Base-by-base conservation (phyloP, 1,140 invertebrate genomes). In the Stegodyphus dumicola region DNA sequence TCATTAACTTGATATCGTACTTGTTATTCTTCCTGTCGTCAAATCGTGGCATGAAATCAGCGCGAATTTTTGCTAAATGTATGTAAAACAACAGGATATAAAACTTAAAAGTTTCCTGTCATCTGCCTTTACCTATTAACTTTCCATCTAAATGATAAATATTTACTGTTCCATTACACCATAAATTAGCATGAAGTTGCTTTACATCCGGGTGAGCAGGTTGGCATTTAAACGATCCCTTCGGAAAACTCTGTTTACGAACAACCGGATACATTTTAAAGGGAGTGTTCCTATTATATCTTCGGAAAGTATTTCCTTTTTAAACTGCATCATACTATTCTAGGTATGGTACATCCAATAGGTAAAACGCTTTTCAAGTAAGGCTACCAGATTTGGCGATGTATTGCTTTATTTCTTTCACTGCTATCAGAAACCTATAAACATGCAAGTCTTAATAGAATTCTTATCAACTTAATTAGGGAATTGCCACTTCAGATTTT, bases 101-200 rank as follows among this genome's bases (percentile, higher is more conserved):
- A 17, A 18, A 17, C 65, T 7, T 7, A 67, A 7, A 67, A n/a
- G 65, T 60, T 60, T 60, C 7, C 17, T 18, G 65, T 60, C 65
- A 67, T 67, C 65, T 17, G 65, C n/a, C 65, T 60, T 2, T 60
- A 15, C 15, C 56, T 67, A 18, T 67, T 67, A 67, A 17, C 65
- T 67, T 67, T 67, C 17, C 13, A 67, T 67, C 65, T 67, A 67
- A 67, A 67, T 67, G 65, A 67, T 67, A 67, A 67, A 67, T 67
- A 67, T 67, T 67, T 67, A 67, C 65, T 17, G 65, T 67, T 67
- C n/a, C 65, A 1, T 67, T 15, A 67, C 65, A 17, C 65, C 65
- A 67, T 67, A 67, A 67, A 67, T 67, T 67, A 67, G 65, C 65
- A 67, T 67, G 65, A 17, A 13, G 65, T 17, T 67, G 65, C 6